Conservation (phyloP, 1,140 invertebrate species). For the Phocides pigmalion region DNA sequence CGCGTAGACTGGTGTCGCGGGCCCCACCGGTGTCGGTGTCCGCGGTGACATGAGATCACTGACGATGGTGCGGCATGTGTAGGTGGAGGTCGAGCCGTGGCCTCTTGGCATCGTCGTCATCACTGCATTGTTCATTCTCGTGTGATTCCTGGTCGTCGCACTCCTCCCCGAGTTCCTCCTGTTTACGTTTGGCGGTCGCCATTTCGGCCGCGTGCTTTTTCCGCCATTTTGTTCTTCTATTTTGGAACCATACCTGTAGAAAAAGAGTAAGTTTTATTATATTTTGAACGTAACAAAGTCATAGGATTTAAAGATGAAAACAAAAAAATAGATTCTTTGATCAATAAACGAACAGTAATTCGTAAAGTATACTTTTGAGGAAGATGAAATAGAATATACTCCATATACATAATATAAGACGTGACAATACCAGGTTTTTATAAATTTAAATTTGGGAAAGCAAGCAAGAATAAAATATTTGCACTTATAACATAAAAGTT, state of each 20-base stretch:
- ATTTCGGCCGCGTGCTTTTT: conserved; percentile 99
- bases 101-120: conserved; percentile 80
- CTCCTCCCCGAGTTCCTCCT: conserved; percentile 94
- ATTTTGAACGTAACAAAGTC: too few relatives aligned
- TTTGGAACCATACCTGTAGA: conserved; percentile 99
- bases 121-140: conserved; percentile 75
- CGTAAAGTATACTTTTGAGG: too few relatives aligned
- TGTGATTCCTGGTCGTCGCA: conserved; percentile 78
- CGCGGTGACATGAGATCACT: conserved; percentile 63
- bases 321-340: too few relatives aligned
- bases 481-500: too few relatives aligned
- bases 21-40: conserved; percentile 36
- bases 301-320: too few relatives aligned
- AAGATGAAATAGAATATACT: too few relatives aligned
- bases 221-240: conserved; percentile 99
- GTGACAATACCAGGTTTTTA: too few relatives aligned
- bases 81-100: conserved; percentile 73
- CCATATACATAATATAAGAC: too few relatives aligned
- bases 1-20: too few relatives aligned
- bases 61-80: conserved; percentile 69
- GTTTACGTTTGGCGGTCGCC: conserved; percentile 98
- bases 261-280: not conserved
- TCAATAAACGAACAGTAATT: too few relatives aligned
- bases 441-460: too few relatives aligned
- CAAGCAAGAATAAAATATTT: too few relatives aligned